phyloP scores from a whole-genome alignment of 2,888 invertebrate genomes.

The Diogma glabrata region DNA sequence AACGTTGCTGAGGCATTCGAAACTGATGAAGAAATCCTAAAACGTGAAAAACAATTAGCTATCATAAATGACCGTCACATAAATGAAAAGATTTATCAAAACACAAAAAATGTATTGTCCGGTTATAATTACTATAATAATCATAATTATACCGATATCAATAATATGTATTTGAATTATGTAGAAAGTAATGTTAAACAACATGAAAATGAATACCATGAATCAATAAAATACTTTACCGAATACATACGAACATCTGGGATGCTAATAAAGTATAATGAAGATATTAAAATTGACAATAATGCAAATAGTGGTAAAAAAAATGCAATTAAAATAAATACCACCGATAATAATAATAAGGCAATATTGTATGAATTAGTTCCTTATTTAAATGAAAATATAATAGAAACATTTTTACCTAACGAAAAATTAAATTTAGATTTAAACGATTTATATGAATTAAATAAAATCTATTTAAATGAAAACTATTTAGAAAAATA shows the following conservation, averaged over 20 bases:
- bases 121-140: constrained; percentile 26
- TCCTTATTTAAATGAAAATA: constrained; percentile 19
- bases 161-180: constrained; percentile 8
- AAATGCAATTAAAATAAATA: too few relatives aligned
- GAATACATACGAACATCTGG: constrained; percentile 28
- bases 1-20: constrained; percentile 80
- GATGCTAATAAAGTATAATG: constrained; percentile 27
- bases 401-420: constrained; percentile 11
- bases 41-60: constrained; percentile 32
- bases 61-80: constrained; percentile 34
- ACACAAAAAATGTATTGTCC: constrained; percentile 32
- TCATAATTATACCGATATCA: neutral
- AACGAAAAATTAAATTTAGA: constrained; percentile 19
- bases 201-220: constrained; percentile 24
- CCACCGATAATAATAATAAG: constrained; percentile 4
- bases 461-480: constrained; percentile 25
- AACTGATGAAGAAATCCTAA: constrained; percentile 39
- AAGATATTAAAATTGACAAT: constrained; percentile 12
- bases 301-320: neutral
- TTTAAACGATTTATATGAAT: constrained; percentile 25
- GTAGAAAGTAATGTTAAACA: constrained; percentile 13
- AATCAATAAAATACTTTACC: constrained; percentile 28
- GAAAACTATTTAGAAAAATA: constrained; percentile 25
- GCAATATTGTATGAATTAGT: constrained; percentile 16
- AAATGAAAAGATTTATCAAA: constrained; percentile 34